Percentiles rank a stretch among this genome's conserved stretches.
phyloP scores from a whole-genome alignment of 2,797 vertebrate genomes.

The Nasua narica region DNA sequence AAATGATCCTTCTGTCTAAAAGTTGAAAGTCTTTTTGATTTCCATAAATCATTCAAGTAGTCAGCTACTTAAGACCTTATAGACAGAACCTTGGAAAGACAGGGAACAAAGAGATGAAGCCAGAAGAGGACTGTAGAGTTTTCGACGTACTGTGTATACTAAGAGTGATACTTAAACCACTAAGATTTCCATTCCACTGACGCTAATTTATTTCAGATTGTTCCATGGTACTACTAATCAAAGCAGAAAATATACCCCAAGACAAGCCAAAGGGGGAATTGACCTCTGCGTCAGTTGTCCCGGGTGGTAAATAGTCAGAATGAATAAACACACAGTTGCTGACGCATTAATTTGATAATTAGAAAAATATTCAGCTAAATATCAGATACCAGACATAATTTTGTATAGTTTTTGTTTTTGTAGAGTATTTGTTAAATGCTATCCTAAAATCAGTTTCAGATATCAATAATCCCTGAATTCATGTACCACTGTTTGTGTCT shows the following conservation, averaged over 20 bases:
- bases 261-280: conserved; percentile 14
- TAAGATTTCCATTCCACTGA: neutral
- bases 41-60: conserved; percentile 21
- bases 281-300: neutral
- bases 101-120: neutral
- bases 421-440: neutral
- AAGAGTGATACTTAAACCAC: conserved; percentile 26
- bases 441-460: neutral
- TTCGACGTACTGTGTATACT: conserved; percentile 14
- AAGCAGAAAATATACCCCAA: conserved; percentile 27
- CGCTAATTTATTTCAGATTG: conserved; percentile 48
- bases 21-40: conserved; percentile 25
- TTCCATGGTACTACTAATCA: neutral
- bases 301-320: neutral
- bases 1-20: neutral
- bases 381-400: neutral
- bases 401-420: neutral
- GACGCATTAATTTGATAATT: neutral
- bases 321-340: neutral
- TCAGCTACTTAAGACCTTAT: conserved; percentile 33
- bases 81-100: conserved; percentile 63
- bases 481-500: neutral
- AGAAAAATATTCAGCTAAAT: conserved; percentile 5
- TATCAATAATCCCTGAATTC: neutral
- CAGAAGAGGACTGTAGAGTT: neutral